Conservation (phyloP, 2,113 vertebrate species). For the Tetrao urogallus region DNA sequence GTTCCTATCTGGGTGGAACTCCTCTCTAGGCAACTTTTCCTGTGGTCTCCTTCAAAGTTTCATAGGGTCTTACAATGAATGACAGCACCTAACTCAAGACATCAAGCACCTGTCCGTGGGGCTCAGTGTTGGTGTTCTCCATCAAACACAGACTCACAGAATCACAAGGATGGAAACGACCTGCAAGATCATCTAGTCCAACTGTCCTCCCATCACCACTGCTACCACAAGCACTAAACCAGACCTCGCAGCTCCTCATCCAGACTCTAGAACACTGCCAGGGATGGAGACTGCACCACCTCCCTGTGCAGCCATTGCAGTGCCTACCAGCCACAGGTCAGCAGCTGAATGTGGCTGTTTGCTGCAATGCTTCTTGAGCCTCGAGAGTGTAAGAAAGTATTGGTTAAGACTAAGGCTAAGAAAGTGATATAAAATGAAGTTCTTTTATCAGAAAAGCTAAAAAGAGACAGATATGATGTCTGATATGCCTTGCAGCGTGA, state of each 20-base stretch:
- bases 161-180: no score
- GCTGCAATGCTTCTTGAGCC: not conserved
- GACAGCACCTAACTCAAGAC: not conserved
- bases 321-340: not conserved
- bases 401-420: not conserved
- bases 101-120: not conserved
- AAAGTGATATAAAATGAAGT: not conserved
- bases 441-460: not conserved
- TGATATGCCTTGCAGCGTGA: not conserved
- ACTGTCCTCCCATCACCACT: no score
- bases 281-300: no score
- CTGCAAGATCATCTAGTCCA: no score
- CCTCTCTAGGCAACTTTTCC: not conserved
- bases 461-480: not conserved
- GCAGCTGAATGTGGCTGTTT: not conserved
- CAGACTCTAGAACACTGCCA: no score
- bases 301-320: no score
- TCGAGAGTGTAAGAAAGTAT: not conserved
- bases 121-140: not conserved
- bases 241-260: no score
- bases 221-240: no score
- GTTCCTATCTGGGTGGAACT: not conserved
- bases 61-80: not conserved
- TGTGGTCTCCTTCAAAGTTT: not conserved
- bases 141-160: not conserved